Base-by-base conservation (phyloP, 1,140 invertebrate genomes). In the Zaprionus capensis region DNA sequence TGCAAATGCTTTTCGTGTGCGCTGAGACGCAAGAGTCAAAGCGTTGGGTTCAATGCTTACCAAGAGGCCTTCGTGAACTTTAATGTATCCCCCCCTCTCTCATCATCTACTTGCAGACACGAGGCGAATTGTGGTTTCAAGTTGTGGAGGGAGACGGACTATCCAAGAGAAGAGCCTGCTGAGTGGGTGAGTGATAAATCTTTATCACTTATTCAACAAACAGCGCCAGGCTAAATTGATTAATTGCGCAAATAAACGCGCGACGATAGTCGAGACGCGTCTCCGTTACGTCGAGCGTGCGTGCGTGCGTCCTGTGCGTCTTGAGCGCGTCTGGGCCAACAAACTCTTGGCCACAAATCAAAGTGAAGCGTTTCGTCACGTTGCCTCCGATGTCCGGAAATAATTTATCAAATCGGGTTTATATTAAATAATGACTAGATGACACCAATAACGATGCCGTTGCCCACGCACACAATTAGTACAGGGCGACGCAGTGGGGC, bases 211-310 rank as follows among this genome's bases (percentile, higher is more conserved):
- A 76, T 87, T 88, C 65, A 66, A 63, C 68, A 81, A 84, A 76
- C 75, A 71, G 85, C 71, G 71, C 56, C 56, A 46, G 51, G 57
- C 76, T 70, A 88, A 87, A 81, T 88, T 88, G 85, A 88, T 88
- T 88, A 90, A 88, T 88, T 88, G 86, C 85, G 67, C 75, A 88
- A 88, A 88, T 88, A 88, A 90, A 84, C 84, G 81, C 67, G 62
- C 71, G 71, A 67, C 44, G 56, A 71, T 71, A 55, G 34, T 49
- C 58, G 49, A 38, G 59, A 57, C 36, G 58, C 57, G 31, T 36
- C 64, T 65, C 28, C 38, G 51, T 59, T 67, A 57, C 58, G 46
- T 67, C 61, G 53, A 34, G 44, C 59, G 46, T 46, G 9, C 36
- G 15, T 36, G 31, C 31, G 31, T 66, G 57, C 63, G 49, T 67